Evolutionary conservation across 2,113 vertebrate genomes (phyloP), one percentile per base, ranked within the genome.

Genomic region (Pygoscelis adeliae): DNA sequence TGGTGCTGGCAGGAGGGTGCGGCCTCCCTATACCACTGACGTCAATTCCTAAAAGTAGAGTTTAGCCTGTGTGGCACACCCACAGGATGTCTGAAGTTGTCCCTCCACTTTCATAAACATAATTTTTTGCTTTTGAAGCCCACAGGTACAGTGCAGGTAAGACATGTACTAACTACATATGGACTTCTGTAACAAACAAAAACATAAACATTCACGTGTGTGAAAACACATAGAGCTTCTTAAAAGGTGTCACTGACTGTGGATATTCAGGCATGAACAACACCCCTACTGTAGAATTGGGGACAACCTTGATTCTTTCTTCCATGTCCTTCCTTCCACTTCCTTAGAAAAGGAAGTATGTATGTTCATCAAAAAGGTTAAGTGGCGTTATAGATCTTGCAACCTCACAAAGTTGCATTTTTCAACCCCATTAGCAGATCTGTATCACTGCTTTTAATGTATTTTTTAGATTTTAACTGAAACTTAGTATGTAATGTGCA

Each of bases 41-140:
- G 82, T 95, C 52, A 95, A 55, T 92, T 94, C 95, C 97, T 97
- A 97, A 98, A 98, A 96, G 74, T 66, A 96, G 97, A 78, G 36
- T 29, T 97, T 61, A 93, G 97, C 66, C 87, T 29, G 49, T 12
- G 94, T 76, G 79, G 90, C 95, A 91, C 96, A 97, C 97, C 93
- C 97, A 89, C 49, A 94, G 97, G 96, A 96, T 90, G 83, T 96
- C 92, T 94, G 92, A 74, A 92, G 52, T 52, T 92, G 95, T 92
- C 93, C 88, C 87, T 66, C 85, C 67, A 40, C 93, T 93, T 97
- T 89, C 63, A 93, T 15, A 96, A 89, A 97, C 94, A 98, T 11
- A 4, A 40, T 30, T 87, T 95, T 84, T 83, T 70, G 62, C 62
- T 66, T 56, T n/a, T 44, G 49, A 66, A 90, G 79, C 62, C 47